phyloP scores from a whole-genome alignment of 2,888 invertebrate genomes.

The Heliconius hortense region DNA sequence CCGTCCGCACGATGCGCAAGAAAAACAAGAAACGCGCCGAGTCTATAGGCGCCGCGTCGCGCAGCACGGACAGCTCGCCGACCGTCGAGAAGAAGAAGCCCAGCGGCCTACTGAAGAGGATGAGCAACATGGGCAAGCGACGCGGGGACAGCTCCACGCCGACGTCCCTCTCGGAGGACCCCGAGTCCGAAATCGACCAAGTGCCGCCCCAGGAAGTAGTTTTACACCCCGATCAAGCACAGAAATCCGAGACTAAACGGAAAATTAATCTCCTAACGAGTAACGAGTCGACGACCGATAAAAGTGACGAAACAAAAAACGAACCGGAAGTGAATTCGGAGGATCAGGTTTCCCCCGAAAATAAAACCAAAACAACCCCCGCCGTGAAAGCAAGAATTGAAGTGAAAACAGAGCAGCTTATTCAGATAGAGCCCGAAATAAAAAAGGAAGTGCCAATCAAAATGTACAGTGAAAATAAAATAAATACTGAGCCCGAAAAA shows the following conservation, averaged over 20 bases:
- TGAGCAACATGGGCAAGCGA: slow-evolving; percentile 72
- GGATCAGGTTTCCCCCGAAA: background rate
- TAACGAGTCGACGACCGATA: slow-evolving; percentile 32
- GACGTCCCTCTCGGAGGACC: slow-evolving; percentile 45
- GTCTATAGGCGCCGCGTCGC: slow-evolving; percentile 56
- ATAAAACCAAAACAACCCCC: slow-evolving; percentile 4
- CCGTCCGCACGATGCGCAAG: slow-evolving; percentile 79
- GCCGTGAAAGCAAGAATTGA: background rate
- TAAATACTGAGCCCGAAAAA: slow-evolving; percentile 15
- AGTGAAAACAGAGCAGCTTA: background rate
- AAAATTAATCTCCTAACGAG: slow-evolving; percentile 1
- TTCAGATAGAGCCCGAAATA: background rate
- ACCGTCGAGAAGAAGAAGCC: slow-evolving; percentile 66
- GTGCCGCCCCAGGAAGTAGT: slow-evolving; percentile 18
- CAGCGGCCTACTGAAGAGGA: slow-evolving; percentile 64
- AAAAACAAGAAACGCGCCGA: slow-evolving; percentile 76
- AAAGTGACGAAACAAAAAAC: slow-evolving; percentile 20
- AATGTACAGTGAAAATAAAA: slow-evolving; percentile 6
- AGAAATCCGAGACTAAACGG: slow-evolving; percentile 16
- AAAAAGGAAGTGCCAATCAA: background rate
- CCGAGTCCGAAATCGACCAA: slow-evolving; percentile 35
- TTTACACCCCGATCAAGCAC: slow-evolving; percentile 27
- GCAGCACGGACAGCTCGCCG: slow-evolving; percentile 69
- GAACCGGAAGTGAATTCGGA: slow-evolving; percentile 3
- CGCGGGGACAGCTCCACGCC: slow-evolving; percentile 58